Percentiles rank a stretch among this genome's conserved stretches.
phyloP scores from a whole-genome alignment of 2,113 vertebrate species.

The Carettochelys insculpta region DNA sequence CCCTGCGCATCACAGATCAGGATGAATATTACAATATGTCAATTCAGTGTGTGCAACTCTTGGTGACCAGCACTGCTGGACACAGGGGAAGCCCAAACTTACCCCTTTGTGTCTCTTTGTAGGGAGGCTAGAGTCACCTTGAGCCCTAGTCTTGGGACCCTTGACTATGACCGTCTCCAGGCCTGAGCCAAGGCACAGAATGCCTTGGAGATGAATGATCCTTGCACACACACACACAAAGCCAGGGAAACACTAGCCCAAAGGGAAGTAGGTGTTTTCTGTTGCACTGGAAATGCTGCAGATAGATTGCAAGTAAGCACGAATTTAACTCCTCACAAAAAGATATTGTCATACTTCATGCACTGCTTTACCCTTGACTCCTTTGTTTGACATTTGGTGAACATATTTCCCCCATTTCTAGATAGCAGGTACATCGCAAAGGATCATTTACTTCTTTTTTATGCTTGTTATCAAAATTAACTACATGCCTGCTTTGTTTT shows the following conservation, averaged over 20 bases:
- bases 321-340: not conserved
- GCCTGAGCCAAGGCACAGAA: not conserved
- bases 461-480: not conserved
- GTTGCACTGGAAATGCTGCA: not conserved
- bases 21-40: rapidly evolving
- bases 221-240: not conserved
- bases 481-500: not conserved
- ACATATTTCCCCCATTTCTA: not conserved
- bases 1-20: not conserved
- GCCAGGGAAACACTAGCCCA: not conserved
- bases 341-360: rapidly evolving
- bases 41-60: not conserved
- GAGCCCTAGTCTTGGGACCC: not conserved
- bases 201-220: not conserved
- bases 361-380: not conserved
- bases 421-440: not conserved
- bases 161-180: not conserved
- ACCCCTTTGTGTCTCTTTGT: not conserved
- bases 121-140: no score
- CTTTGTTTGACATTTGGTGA: not conserved
- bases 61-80: rapidly evolving
- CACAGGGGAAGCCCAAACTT: rapidly evolving
- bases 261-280: not conserved
- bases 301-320: not conserved
- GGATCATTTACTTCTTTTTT: not conserved